These are phyloP conservation scores for Aplodontia rufa DNA, from an alignment of 2,113 vertebrate genomes.

Conservation along the genomic window DNA sequence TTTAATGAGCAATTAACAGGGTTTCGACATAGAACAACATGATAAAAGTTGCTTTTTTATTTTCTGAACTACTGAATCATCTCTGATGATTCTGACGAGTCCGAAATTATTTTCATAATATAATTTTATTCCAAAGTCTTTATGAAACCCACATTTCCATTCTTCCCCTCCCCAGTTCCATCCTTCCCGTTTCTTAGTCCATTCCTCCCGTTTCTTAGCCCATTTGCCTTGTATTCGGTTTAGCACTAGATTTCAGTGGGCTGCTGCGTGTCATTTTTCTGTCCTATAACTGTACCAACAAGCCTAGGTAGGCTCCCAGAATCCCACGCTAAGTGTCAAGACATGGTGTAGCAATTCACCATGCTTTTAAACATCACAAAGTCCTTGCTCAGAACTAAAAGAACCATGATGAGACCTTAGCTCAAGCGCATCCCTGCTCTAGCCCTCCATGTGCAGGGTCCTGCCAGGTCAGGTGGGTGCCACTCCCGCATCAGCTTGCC, in stretches of 20 bases:
- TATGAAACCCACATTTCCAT: background rate
- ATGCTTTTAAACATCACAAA: background rate
- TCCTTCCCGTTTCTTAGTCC: background rate
- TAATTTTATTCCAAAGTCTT: background rate
- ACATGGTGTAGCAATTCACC: background rate
- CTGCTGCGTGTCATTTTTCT: background rate
- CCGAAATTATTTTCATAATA: background rate
- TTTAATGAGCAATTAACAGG: constrained; percentile 57
- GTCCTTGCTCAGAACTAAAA: background rate
- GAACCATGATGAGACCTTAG: background rate
- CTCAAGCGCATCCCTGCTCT: fast-evolving
- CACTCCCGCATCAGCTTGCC: background rate
- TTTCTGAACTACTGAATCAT: constrained; percentile 45
- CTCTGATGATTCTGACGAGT: constrained; percentile 20
- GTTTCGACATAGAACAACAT: constrained; percentile 56
- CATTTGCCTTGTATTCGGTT: background rate
- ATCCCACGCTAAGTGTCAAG: background rate
- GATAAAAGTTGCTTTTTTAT: constrained; percentile 41
- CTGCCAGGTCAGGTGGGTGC: background rate
- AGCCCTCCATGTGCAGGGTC: fast-evolving
- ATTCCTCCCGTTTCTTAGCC: background rate
- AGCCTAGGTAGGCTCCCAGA: background rate
- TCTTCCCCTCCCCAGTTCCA: background rate
- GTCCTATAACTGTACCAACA: background rate
- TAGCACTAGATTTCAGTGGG: background rate